Evolutionary conservation across 2,113 vertebrate species (phyloP), one percentile per base, ranked within the genome.

Genomic region (Hydropotes inermis): DNA sequence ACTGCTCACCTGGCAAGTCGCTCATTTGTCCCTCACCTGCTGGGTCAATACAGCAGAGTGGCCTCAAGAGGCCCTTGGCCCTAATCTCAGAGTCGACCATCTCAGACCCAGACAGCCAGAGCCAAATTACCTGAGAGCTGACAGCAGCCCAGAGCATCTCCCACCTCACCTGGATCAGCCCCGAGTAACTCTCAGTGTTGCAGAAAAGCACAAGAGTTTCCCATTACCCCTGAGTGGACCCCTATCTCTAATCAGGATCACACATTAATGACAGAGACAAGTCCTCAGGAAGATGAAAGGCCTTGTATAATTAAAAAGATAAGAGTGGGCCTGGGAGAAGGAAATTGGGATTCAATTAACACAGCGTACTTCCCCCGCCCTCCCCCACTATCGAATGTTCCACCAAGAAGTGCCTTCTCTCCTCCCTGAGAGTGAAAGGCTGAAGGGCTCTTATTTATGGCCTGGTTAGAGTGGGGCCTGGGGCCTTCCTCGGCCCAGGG

Each of bases 261-360:
- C 0, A 16, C 97, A 95, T 98, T 98, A 97, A 97, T 96, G 97
- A 97, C 98, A 98, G 95, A 98, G 98, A 97, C 98, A 97, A 91
- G 97, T 95, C 95, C 93, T 91, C 23, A 8, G 43, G 94, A 98
- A 98, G 98, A 98, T 98, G 97, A 98, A 98, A 98, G 98, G 97
- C 97, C 97, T 97, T 79, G 96, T 98, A 96, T 98, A 98, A 98
- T 98, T 98, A 98, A 98, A 98, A 98, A 98, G 98, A 98, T 98
- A 98, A 98, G 98, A 98, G 97, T 64, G 14, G 39, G 91, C 94
- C 95, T 92, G 92, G 83, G 94, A 97, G 96, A 98, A 98, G 98
- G 98, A 98, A 98, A 98, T 98, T 98, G 98, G 98, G 98, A 98
- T 98, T 98, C 98, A 98, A 97, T 98, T 98, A 98, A 97, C 97